A percentile compares a stretch with the other conserved stretches of the same genome.
Evolutionary conservation across 2,113 vertebrate species (phyloP).

Genomic region (Cyphomyrus discorhynchus): DNA sequence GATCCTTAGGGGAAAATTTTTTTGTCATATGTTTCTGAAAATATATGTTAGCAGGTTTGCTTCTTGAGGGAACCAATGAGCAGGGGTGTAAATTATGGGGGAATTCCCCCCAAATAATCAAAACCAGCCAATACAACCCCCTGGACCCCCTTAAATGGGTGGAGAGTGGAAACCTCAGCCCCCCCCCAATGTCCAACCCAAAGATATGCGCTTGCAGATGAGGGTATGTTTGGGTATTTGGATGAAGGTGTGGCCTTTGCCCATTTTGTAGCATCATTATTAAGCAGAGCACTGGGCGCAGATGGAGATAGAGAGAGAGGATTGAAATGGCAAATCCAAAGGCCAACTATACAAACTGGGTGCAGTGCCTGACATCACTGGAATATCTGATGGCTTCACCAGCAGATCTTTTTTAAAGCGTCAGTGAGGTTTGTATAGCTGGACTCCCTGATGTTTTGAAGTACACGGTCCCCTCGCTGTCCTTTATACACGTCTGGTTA

Average conservation of each 20-base stretch:
- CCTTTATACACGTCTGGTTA: not conserved
- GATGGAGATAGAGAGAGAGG: not conserved
- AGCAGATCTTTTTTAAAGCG: not conserved
- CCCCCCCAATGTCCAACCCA: not conserved
- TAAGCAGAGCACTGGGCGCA: not conserved
- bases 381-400: not conserved
- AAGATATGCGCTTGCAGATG: not conserved
- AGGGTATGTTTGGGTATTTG: not conserved
- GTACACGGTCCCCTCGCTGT: not conserved
- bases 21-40: not conserved
- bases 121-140: not conserved
- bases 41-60: not conserved
- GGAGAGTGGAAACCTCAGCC: not conserved
- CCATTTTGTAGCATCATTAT: not conserved
- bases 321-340: not conserved
- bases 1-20: not conserved
- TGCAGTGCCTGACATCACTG: not conserved
- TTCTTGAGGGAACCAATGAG: not conserved
- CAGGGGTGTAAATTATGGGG: not conserved
- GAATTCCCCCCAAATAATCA: not conserved
- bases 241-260: not conserved
- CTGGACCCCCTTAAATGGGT: not conserved
- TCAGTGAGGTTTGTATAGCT: not conserved
- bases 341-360: not conserved
- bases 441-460: not conserved